Conservation (phyloP, 2,113 vertebrate species). For the Salvator merianae region DNA sequence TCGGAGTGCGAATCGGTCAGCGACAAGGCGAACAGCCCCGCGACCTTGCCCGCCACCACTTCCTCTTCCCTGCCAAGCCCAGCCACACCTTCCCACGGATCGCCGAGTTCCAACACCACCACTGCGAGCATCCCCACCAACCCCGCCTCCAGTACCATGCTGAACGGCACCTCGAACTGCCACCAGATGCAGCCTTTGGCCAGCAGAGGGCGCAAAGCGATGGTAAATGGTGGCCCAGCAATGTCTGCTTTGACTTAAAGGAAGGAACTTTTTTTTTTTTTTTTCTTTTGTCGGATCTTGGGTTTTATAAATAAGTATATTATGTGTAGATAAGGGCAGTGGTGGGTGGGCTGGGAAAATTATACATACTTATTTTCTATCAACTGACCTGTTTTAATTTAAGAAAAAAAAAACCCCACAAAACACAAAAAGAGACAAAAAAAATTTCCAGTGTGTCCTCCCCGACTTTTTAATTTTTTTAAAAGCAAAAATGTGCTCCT, state of each 20-base stretch:
- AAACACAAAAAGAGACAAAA: conserved; percentile 52
- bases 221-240: conserved; percentile 78
- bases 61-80: conserved; percentile 81
- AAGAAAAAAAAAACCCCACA: conserved; percentile 46
- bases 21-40: conserved; percentile 88
- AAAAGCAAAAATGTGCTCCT: conserved; percentile 14
- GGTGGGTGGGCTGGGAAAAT: conserved; percentile 48
- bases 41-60: conserved; percentile 75
- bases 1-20: conserved; percentile 91
- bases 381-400: conserved; percentile 75
- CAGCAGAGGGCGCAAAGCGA: conserved; percentile 81
- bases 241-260: conserved; percentile 81
- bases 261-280: background rate
- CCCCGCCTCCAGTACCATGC: conserved; percentile 47
- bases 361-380: conserved; percentile 83
- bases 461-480: background rate
- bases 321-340: conserved; percentile 75
- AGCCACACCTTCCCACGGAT: conserved; percentile 72
- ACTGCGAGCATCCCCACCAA: conserved; percentile 65
- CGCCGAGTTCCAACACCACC: conserved; percentile 76
- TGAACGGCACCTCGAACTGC: conserved; percentile 82
- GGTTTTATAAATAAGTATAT: conserved; percentile 76
- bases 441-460: conserved; percentile 17
- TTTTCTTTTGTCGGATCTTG: conserved; percentile 10
- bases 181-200: conserved; percentile 73